Conservation (phyloP, 2,113 vertebrate genomes). For the Actenoides lindsayi region DNA sequence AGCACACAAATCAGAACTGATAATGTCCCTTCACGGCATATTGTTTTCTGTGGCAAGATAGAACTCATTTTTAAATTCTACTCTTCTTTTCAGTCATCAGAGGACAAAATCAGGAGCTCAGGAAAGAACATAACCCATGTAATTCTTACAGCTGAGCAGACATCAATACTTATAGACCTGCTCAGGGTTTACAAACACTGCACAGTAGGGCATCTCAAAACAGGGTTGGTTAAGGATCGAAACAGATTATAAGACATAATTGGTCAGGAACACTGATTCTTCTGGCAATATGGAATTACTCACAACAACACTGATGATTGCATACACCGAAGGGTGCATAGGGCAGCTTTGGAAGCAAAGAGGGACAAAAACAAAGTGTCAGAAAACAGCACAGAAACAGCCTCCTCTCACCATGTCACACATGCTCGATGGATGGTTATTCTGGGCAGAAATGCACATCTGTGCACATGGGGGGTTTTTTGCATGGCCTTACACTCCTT, state of each 20-base stretch:
- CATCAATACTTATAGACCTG: conserved; percentile 43
- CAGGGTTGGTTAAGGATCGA: not conserved
- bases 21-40: not conserved
- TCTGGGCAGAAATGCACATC: fast-evolving
- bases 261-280: not conserved
- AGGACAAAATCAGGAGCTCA: not conserved
- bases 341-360: not conserved
- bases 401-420: not conserved
- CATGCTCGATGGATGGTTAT: fast-evolving
- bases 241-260: conserved; percentile 1
- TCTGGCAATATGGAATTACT: not conserved
- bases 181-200: conserved; percentile 33
- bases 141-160: conserved; percentile 20
- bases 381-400: not conserved
- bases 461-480: fast-evolving
- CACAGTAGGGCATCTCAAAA: not conserved
- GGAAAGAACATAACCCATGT: not conserved
- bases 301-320: not conserved
- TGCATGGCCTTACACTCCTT: not conserved
- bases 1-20: conserved; percentile 8
- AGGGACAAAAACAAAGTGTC: not conserved
- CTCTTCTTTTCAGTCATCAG: not conserved
- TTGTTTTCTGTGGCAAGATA: not conserved
- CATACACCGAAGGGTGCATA: fast-evolving
- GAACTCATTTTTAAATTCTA: not conserved